Evolutionary conservation across 2,888 invertebrate genomes (phyloP), one percentile per base, ranked within the genome.

Genomic region (Drosophila meridiana): DNA sequence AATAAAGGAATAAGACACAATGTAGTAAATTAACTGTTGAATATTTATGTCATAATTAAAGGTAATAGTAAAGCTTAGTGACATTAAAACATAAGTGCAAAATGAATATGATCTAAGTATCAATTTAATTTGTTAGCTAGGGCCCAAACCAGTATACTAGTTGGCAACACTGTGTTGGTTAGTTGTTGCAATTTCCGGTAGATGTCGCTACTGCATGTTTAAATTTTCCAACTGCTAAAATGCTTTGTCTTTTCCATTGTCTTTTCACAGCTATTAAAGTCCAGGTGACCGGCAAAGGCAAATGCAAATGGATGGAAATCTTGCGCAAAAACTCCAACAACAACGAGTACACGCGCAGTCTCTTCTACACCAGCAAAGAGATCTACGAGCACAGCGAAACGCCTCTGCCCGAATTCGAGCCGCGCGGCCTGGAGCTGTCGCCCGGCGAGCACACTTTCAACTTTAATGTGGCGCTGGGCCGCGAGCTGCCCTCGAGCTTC

Each of bases 231-330:
- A 11, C 2, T 6, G 11, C 14, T 38, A n/a, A 55, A 36, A 36
- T 36, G 34, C 4, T 61, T 61, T 42, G 32, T 45, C 7, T 3
- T 20, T 14, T 2, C 0, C 11, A 4, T 11, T 40, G 9, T 73
- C 50, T 68, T 1, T 50, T 57, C 63, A 2, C 60, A 93, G 93
- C 93, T 28, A 92, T 93, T 5, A 92, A 92, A 83, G 83, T 93
- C n/a, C 92, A 92, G 82, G 90, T 93, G 8, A 90, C 91, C 36
- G 93, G 92, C 28, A 92, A 93, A 55, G 93, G 93, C 6, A 93
- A 93, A 84, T 93, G 93, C 80, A 92, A 92, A 74, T 93, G 93
- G 93, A 90, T 91, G 69, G 93, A 93, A 83, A 91, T 93, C 56
- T 73, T 93, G 50, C 91, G 92, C 30, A 91, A 92, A 71, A 92